Percentiles rank a stretch among this genome's conserved stretches.
phyloP scores from a whole-genome alignment of 1,140 invertebrate genomes.

The Rhizoglyphus robini region DNA sequence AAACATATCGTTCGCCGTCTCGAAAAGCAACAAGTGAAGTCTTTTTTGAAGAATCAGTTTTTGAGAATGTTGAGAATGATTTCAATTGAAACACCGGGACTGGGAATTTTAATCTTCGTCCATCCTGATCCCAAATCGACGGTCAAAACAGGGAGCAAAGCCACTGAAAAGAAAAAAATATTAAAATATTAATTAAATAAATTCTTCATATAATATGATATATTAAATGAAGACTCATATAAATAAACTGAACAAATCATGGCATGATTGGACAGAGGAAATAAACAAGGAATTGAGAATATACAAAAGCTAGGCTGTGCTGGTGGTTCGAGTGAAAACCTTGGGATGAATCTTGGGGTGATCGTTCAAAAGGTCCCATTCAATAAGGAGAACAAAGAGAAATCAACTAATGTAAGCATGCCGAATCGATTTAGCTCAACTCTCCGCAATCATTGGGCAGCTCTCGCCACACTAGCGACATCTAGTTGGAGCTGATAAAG shows the following conservation, averaged over 20 bases:
- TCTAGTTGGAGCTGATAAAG: neutral
- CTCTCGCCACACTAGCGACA: neutral
- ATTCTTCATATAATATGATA: neutral
- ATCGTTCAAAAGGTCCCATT: too few species aligned
- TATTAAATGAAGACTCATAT: too few species aligned
- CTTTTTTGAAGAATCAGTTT: slow-evolving; percentile 92
- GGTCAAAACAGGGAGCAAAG: slow-evolving; percentile 51
- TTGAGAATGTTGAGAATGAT: slow-evolving; percentile 95
- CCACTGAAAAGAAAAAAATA: slow-evolving; percentile 11
- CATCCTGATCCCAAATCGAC: slow-evolving; percentile 93
- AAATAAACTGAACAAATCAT: neutral
- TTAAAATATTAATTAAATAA: too few species aligned
- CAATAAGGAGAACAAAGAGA: too few species aligned
- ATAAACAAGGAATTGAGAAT: neutral
- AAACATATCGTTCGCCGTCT: slow-evolving; percentile 78
- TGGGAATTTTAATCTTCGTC: slow-evolving; percentile 86
- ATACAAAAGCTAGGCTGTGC: neutral
- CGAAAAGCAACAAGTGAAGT: slow-evolving; percentile 79
- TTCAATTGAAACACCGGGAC: slow-evolving; percentile 97
- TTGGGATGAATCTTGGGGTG: too few species aligned
- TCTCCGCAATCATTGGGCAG: neutral
- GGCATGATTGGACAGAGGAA: neutral
- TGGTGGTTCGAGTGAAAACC: too few species aligned
- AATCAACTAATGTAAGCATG: too few species aligned
- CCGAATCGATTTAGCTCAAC: too few species aligned